A percentile compares a stretch with the other conserved stretches of the same genome.
Conservation (phyloP, 2,797 vertebrate genomes). For the Ambastaia sidthimunki region DNA sequence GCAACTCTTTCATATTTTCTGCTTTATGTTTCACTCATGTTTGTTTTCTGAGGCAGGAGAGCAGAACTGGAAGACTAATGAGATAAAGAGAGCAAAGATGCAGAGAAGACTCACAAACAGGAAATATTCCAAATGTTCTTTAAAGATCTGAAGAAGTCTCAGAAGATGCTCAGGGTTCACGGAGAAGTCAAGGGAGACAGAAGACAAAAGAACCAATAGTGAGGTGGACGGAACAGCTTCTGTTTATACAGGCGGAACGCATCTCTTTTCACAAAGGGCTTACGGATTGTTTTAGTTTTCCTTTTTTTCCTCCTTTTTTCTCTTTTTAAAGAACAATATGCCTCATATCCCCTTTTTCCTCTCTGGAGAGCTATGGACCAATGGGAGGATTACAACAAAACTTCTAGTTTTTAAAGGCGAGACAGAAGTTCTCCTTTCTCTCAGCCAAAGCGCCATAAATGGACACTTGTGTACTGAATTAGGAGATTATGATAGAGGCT, state of each 20-base stretch:
- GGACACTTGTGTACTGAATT: background rate
- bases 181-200: conserved; percentile 68
- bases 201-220: conserved; percentile 57
- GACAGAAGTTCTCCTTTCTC: background rate
- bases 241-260: conserved; percentile 59
- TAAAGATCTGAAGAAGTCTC: conserved; percentile 32
- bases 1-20: background rate
- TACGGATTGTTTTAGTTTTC: conserved; percentile 40
- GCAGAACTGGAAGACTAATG: background rate
- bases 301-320: conserved; percentile 45
- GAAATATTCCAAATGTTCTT: conserved; percentile 33
- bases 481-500: background rate
- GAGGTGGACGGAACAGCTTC: conserved; percentile 55
- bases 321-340: conserved; percentile 33
- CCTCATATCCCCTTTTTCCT: conserved; percentile 8
- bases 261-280: conserved; percentile 60
- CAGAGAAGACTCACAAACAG: conserved; percentile 22
- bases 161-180: conserved; percentile 68
- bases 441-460: background rate
- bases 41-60: background rate
- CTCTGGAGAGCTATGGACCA: background rate
- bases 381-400: conserved; percentile 28
- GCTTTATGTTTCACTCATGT: background rate
- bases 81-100: conserved; percentile 2
- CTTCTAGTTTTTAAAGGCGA: background rate